Conservation (phyloP, 2,888 invertebrate genomes). For the Callosobruchus maculatus region DNA sequence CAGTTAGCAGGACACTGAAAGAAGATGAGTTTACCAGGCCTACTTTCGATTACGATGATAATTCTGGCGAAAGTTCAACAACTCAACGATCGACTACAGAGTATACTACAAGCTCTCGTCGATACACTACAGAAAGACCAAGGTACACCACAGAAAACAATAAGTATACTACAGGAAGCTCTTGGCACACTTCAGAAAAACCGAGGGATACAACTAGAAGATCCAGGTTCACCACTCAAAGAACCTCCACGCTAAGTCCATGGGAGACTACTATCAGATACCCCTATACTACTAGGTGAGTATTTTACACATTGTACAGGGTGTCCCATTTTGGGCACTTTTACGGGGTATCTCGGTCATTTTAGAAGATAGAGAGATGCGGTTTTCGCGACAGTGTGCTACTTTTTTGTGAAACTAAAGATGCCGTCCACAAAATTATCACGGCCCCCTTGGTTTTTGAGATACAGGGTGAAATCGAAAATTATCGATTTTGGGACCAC, state of each 20-base stretch:
- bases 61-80: conserved; percentile 1
- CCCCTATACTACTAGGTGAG: background rate
- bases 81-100: background rate
- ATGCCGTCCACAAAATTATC: too few relatives aligned
- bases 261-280: background rate
- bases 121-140: background rate
- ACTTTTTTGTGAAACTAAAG: too few relatives aligned
- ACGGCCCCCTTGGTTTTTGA: too few relatives aligned
- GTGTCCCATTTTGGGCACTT: too few relatives aligned
- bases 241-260: background rate
- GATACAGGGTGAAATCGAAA: too few relatives aligned
- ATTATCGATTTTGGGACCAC: too few relatives aligned
- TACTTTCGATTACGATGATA: background rate
- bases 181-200: too few relatives aligned
- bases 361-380: too few relatives aligned
- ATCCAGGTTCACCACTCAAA: background rate
- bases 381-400: too few relatives aligned
- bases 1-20: conserved; percentile 23
- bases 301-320: background rate
- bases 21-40: conserved; percentile 14
- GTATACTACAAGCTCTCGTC: background rate
- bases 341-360: too few relatives aligned
- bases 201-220: background rate
- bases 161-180: background rate
- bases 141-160: background rate